Evolutionary conservation across 2,113 vertebrate genomes (phyloP).

Genomic region (Neoarius graeffei): DNA sequence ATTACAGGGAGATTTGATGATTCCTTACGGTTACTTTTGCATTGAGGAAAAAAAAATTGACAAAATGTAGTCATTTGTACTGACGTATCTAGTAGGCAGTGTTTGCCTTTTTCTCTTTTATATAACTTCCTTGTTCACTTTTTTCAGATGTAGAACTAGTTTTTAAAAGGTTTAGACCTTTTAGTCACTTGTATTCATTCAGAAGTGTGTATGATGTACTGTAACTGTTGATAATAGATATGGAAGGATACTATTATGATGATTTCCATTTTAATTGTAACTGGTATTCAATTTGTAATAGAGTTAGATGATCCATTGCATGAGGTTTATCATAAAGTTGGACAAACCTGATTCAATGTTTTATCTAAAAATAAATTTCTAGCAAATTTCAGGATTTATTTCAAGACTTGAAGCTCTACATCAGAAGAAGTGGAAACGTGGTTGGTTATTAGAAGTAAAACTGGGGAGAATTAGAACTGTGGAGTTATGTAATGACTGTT

Average conservation of each 20-base stretch:
- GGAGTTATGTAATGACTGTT: not conserved
- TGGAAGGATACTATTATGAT: not conserved
- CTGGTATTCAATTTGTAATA: conserved; percentile 72
- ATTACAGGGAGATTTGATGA: conserved; percentile 78
- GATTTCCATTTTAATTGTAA: conserved; percentile 40
- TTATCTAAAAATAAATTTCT: not conserved
- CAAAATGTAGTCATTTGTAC: conserved; percentile 75
- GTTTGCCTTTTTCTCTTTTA: conserved; percentile 82
- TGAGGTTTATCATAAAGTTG: not conserved
- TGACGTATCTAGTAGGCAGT: conserved; percentile 79
- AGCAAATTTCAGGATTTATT: not conserved
- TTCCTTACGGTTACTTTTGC: conserved; percentile 77
- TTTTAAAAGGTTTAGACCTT: conserved; percentile 42
- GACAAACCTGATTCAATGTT: not conserved
- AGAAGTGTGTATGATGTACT: not conserved
- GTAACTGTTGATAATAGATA: not conserved
- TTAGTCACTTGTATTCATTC: conserved; percentile 33
- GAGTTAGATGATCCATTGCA: not conserved
- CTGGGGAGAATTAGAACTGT: not conserved
- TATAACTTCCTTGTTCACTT: not conserved
- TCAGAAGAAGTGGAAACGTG: not conserved
- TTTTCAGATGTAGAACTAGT: conserved; percentile 55
- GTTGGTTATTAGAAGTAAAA: not conserved
- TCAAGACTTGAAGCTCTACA: not conserved
- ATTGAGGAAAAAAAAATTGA: conserved; percentile 72